phyloP scores from a whole-genome alignment of 2,888 invertebrate genomes.

The Polylopha cassiicola region DNA sequence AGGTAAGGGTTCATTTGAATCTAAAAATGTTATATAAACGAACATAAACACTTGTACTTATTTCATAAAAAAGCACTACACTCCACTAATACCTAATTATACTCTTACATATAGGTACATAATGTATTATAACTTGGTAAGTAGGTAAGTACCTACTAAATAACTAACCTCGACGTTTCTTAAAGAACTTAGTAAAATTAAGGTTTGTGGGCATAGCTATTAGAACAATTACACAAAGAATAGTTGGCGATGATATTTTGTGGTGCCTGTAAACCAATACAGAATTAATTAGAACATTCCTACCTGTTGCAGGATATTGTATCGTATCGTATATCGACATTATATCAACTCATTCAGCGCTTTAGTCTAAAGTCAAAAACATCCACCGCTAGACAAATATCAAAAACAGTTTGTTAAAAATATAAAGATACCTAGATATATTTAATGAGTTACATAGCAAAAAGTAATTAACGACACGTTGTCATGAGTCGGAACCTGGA shows the following conservation, averaged over 20 bases:
- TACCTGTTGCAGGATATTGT: no score
- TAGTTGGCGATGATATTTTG: constrained; percentile 38
- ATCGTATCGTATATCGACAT: no score
- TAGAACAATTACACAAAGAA: constrained; percentile 42
- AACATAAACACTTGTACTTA: constrained; percentile 10
- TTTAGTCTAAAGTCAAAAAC: no score
- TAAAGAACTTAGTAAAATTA: constrained; percentile 44
- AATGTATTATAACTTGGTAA: background rate
- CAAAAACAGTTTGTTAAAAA: no score
- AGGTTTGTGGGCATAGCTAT: constrained; percentile 45
- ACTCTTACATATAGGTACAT: no score
- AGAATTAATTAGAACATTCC: background rate
- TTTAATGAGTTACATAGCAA: no score
- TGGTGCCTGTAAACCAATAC: constrained; percentile 36
- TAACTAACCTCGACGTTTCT: constrained; percentile 34
- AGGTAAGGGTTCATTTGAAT: constrained; percentile 33
- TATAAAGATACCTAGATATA: constrained; percentile 1
- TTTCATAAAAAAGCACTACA: no score
- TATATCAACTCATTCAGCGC: no score
- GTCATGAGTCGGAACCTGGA: no score
- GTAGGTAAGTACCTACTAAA: background rate
- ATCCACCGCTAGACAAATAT: no score
- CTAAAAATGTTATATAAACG: constrained; percentile 28
- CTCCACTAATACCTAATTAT: no score
- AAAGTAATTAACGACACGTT: no score